Evolutionary conservation across 1,140 invertebrate genomes (phyloP).

Genomic region (Platyura marginata): DNA sequence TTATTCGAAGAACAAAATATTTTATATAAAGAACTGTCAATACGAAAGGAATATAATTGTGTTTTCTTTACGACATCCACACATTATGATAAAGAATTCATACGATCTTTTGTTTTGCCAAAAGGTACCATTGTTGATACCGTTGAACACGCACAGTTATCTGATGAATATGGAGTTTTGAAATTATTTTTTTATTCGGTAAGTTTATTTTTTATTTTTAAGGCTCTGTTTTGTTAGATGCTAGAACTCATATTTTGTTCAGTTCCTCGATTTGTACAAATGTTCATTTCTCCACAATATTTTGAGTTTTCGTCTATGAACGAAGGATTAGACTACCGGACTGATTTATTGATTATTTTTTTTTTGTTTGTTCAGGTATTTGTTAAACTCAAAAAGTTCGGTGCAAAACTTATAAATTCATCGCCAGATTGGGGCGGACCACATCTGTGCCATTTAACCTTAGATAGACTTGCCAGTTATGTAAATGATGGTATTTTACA

Average conservation of each 20-base stretch:
- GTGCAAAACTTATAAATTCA: conserved; percentile 11
- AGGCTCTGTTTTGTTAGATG: too few species aligned
- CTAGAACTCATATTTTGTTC: too few species aligned
- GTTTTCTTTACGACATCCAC: conserved; percentile 33
- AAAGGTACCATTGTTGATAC: conserved; percentile 31
- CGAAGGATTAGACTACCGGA: too few species aligned
- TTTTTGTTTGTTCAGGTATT: conserved; percentile 12
- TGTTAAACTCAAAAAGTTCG: conserved; percentile 17
- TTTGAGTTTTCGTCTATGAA: too few species aligned
- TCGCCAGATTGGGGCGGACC: conserved; percentile 26
- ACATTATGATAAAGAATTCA: conserved; percentile 22
- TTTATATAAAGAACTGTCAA: conserved; percentile 14
- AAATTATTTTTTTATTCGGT: conserved; percentile 1
- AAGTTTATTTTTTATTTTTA: background rate
- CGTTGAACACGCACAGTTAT: conserved; percentile 5
- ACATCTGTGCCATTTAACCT: conserved; percentile 25
- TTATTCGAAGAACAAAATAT: conserved; percentile 3
- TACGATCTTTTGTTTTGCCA: conserved; percentile 25
- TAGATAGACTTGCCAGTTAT: conserved; percentile 30
- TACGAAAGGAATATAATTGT: conserved; percentile 26
- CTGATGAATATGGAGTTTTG: conserved; percentile 2
- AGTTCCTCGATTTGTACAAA: too few species aligned
- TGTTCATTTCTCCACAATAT: too few species aligned
- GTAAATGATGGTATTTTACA: conserved; percentile 34
- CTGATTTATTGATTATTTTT: background rate